A percentile compares a stretch with the other conserved stretches of the same genome.
These are phyloP conservation scores for Ceratina japonica DNA, from an alignment of 1,140 invertebrate genomes.

Conservation along the genomic window DNA sequence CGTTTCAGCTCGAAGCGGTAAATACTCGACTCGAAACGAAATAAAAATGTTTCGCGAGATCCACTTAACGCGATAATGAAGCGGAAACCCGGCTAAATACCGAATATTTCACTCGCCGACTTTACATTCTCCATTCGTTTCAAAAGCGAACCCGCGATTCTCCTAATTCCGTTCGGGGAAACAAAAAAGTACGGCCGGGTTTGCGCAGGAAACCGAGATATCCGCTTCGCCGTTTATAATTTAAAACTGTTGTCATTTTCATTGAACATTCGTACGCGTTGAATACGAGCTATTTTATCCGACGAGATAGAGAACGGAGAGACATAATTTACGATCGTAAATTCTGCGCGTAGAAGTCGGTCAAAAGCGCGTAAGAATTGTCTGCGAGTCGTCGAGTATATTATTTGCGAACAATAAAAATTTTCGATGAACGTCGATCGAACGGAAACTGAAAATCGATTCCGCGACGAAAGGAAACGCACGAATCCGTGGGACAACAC, in stretches of 20 bases:
- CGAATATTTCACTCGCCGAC: slow-evolving; percentile 29
- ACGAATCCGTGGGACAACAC: not conserved
- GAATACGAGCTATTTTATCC: too few species aligned
- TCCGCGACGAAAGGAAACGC: slow-evolving; percentile 4
- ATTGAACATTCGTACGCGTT: too few species aligned
- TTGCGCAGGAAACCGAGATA: not conserved
- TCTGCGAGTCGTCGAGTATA: too few species aligned
- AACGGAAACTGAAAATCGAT: not conserved
- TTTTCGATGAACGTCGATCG: too few species aligned
- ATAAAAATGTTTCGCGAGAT: slow-evolving; percentile 48
- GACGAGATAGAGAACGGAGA: too few species aligned
- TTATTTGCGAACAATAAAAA: too few species aligned
- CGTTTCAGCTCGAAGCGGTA: not conserved
- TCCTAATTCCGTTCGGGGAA: not conserved
- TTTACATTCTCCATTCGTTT: slow-evolving; percentile 24
- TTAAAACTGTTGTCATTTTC: too few species aligned
- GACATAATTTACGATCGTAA: too few species aligned
- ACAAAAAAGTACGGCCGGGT: not conserved
- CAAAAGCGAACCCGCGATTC: slow-evolving; percentile 16
- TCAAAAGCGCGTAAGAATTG: too few species aligned
- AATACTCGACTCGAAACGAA: not conserved
- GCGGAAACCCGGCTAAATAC: slow-evolving; percentile 34
- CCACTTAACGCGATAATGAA: slow-evolving; percentile 50
- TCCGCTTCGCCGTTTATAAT: too few species aligned
- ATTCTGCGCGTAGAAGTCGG: too few species aligned